Percentiles rank a stretch among this genome's conserved stretches.
These are phyloP conservation scores for Pedionomus torquatus DNA, from an alignment of 2,113 vertebrate genomes.

Conservation along the genomic window DNA sequence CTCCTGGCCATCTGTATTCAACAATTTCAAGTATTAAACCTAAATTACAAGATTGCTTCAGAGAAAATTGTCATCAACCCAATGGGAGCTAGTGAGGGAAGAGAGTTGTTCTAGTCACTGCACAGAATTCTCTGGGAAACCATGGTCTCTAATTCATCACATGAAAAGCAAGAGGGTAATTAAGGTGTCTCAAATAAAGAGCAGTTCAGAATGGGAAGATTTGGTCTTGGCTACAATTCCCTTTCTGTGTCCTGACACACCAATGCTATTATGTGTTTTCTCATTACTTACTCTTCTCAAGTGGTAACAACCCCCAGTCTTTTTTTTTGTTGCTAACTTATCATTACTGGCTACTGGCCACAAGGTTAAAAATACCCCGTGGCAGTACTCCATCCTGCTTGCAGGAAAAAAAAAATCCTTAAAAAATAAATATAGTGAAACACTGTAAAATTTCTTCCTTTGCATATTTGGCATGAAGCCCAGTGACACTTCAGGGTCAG, in stretches of 20 bases:
- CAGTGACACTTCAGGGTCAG: neutral
- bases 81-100: neutral
- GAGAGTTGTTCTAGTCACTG: neutral
- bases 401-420: neutral
- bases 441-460: neutral
- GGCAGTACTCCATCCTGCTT: neutral
- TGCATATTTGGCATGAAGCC: neutral
- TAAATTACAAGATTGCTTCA: neutral
- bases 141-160: neutral
- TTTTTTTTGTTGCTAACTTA: neutral
- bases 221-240: neutral
- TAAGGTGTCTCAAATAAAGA: conserved; percentile 33
- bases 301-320: neutral
- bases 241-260: neutral
- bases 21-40: neutral
- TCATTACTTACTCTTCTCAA: neutral
- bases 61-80: neutral
- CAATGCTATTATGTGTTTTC: neutral
- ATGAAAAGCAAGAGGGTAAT: neutral
- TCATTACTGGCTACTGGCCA: conserved; percentile 27
- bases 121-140: neutral
- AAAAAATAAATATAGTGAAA: neutral
- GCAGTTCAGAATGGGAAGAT: neutral
- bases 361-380: neutral
- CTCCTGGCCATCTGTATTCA: neutral